These are phyloP conservation scores for Chloroclystis v-ata DNA, from an alignment of 2,888 invertebrate species.

Conservation along the genomic window DNA sequence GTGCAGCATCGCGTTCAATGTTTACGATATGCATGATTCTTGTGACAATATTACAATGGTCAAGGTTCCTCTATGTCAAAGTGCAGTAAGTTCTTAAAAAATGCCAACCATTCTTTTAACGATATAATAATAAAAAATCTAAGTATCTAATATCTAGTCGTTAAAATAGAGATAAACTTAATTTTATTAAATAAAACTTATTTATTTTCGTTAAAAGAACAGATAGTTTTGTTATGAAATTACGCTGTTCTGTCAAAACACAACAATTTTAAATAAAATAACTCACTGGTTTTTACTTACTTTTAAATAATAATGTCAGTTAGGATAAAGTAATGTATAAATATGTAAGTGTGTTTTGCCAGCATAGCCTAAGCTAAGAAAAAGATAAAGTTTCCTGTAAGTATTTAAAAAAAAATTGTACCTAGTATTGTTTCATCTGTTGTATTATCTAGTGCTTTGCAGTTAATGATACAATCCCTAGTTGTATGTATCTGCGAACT, in stretches of 20 bases:
- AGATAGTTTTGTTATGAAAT: slow-evolving; percentile 42
- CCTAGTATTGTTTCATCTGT: slow-evolving; percentile 18
- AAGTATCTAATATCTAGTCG: too few relatives aligned
- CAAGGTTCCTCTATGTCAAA: slow-evolving; percentile 69
- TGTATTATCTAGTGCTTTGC: slow-evolving; percentile 24
- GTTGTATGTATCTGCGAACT: slow-evolving; percentile 44
- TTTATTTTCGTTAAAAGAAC: slow-evolving; percentile 51
- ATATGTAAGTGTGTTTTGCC: slow-evolving; percentile 62
- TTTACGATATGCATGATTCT: slow-evolving; percentile 23
- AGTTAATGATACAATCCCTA: slow-evolving; percentile 42
- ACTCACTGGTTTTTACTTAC: slow-evolving; percentile 19
- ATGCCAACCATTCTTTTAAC: slow-evolving; percentile 56
- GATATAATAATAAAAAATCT: slow-evolving; percentile 16
- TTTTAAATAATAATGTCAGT: slow-evolving; percentile 24
- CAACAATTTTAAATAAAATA: slow-evolving; percentile 35
- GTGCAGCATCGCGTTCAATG: slow-evolving; percentile 21
- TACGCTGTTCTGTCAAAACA: slow-evolving; percentile 73
- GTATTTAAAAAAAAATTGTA: slow-evolving; percentile 29
- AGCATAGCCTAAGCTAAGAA: slow-evolving; percentile 74
- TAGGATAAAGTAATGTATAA: slow-evolving; percentile 24
- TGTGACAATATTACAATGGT: slow-evolving; percentile 37
- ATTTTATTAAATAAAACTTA: too few relatives aligned
- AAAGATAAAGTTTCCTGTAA: slow-evolving; percentile 54
- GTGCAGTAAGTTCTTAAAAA: slow-evolving; percentile 74
- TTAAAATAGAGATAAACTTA: too few relatives aligned